Evolutionary conservation across 2,797 vertebrate genomes (phyloP).

Genomic region (Microcaecilia unicolor): DNA sequence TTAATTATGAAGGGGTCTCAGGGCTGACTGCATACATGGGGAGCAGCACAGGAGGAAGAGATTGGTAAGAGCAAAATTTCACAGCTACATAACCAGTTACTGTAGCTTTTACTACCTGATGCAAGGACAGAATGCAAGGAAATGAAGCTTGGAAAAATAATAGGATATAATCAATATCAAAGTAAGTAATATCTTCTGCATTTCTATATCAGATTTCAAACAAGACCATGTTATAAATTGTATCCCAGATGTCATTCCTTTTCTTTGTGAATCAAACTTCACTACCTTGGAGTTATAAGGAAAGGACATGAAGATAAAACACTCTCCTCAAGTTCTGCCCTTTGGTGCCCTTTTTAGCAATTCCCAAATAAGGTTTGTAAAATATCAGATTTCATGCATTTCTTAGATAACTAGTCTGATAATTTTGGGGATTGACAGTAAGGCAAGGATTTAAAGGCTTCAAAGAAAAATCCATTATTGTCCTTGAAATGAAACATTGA

Average conservation of each 20-base stretch:
- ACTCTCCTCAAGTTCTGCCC: background rate
- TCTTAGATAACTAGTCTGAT: background rate
- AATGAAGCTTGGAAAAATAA: background rate
- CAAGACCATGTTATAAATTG: background rate
- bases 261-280: constrained; percentile 2
- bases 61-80: constrained; percentile 12
- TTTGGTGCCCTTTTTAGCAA: background rate
- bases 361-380: background rate
- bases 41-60: constrained; percentile 15
- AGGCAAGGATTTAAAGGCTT: too few relatives aligned
- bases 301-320: background rate
- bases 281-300: background rate
- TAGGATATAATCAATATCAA: background rate
- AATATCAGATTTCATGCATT: too few relatives aligned
- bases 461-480: background rate
- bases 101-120: constrained; percentile 8
- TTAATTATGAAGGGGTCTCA: constrained; percentile 19
- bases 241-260: background rate
- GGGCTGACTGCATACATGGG: constrained; percentile 14
- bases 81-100: constrained; percentile 6
- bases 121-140: background rate
- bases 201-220: background rate
- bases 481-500: constrained; percentile 9
- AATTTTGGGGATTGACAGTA: background rate
- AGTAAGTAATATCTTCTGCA: background rate